phyloP scores from a whole-genome alignment of 2,888 invertebrate genomes.

The Sepiola atlantica region DNA sequence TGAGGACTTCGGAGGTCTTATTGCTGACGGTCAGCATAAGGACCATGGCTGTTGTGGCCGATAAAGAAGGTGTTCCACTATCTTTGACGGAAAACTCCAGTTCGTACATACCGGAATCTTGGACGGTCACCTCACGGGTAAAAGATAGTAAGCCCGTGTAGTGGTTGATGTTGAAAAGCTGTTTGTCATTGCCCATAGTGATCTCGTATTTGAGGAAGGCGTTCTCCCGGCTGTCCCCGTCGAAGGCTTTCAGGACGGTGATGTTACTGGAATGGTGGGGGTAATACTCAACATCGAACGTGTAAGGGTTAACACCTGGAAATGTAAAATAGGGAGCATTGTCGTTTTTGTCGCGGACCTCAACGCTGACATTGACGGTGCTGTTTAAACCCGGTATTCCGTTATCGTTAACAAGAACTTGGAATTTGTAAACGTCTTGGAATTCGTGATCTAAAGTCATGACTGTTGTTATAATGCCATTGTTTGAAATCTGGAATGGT shows the following conservation, averaged over 20 bases:
- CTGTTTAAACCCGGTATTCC: background rate
- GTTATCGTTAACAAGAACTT: background rate
- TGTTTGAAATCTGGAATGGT: background rate
- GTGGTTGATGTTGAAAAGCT: background rate
- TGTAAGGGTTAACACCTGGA: background rate
- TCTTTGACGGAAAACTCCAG: slow-evolving; percentile 1
- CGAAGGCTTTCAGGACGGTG: slow-evolving; percentile 10
- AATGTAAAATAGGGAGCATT: background rate
- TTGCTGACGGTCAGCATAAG: background rate
- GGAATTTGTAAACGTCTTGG: background rate
- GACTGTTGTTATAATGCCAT: background rate
- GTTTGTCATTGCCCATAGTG: background rate
- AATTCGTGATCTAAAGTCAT: background rate
- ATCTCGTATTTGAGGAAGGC: slow-evolving; percentile 13
- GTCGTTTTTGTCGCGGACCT: background rate
- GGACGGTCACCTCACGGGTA: background rate
- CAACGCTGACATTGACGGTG: background rate
- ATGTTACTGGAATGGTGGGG: background rate
- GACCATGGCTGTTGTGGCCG: background rate
- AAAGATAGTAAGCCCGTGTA: background rate
- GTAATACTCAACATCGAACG: background rate
- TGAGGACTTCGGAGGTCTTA: background rate
- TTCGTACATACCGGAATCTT: background rate
- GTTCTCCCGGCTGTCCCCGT: background rate
- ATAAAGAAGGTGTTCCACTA: background rate